A percentile compares a stretch with the other conserved stretches of the same genome.
phyloP scores from a whole-genome alignment of 2,797 vertebrate species.

The Chaetodon trifasciatus region DNA sequence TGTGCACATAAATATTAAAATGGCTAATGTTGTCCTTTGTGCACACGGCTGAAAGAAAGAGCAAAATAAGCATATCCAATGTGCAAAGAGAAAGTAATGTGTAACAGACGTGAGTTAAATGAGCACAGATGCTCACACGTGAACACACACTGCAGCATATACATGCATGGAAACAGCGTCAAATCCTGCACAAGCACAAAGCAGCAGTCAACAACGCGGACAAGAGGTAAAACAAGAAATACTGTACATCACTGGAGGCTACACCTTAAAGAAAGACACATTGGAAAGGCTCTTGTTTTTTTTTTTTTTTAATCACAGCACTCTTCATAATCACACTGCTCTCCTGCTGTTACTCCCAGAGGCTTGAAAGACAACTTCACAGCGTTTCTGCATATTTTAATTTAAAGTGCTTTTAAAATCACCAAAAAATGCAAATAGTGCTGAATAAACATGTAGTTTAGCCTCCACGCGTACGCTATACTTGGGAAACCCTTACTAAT shows the following conservation, averaged over 20 bases:
- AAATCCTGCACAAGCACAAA: neutral
- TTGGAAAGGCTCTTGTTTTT: neutral
- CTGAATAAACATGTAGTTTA: conserved; percentile 1
- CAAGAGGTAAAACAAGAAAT: conserved; percentile 14
- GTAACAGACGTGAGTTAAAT: conserved; percentile 10
- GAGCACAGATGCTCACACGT: conserved; percentile 25
- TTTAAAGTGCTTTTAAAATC: neutral
- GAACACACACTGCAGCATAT: neutral
- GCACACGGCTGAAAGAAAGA: conserved; percentile 36
- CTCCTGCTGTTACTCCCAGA: conserved; percentile 1
- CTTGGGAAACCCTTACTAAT: neutral
- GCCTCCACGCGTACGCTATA: neutral
- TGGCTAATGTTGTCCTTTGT: conserved; percentile 24
- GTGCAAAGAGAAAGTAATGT: conserved; percentile 15
- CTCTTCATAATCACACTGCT: conserved; percentile 20
- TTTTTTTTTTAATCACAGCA: neutral
- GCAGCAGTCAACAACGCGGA: conserved; percentile 5
- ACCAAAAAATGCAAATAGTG: neutral
- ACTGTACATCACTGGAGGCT: neutral
- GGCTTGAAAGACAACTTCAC: conserved; percentile 13
- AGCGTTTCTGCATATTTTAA: conserved; percentile 9
- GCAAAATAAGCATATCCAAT: conserved; percentile 52
- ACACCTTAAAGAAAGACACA: neutral
- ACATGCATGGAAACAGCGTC: neutral
- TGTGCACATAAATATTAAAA: conserved; percentile 14